Evolutionary conservation across 2,113 vertebrate species (phyloP).

Genomic region (Brachyhypopomus gauderio): DNA sequence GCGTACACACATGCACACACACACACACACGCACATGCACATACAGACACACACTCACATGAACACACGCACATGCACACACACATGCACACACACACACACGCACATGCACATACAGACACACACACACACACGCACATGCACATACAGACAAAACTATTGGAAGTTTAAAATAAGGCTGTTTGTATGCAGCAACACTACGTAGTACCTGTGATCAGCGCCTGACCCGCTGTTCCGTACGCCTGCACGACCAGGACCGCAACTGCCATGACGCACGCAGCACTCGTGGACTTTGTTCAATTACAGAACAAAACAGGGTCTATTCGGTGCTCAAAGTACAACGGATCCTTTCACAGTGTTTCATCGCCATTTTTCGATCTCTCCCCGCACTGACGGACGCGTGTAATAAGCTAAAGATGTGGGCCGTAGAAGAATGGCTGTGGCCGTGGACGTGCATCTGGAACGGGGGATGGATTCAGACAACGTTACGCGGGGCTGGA

Average conservation of each 20-base stretch:
- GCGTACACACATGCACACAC: too few relatives aligned
- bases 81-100: too few relatives aligned
- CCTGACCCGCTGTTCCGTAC: slow-evolving; percentile 17
- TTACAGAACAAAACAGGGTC: neutral
- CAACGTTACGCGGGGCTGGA: slow-evolving; percentile 29
- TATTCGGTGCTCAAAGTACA: neutral
- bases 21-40: too few relatives aligned
- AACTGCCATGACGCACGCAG: neutral
- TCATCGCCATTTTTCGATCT: neutral
- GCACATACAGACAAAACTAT: neutral
- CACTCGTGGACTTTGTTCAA: neutral
- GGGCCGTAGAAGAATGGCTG: slow-evolving; percentile 5
- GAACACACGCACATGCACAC: too few relatives aligned
- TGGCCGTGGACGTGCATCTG: neutral
- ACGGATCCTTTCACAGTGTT: neutral
- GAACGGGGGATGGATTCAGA: slow-evolving; percentile 55
- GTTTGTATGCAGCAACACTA: neutral
- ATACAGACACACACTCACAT: too few relatives aligned
- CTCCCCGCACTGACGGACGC: neutral
- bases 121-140: too few relatives aligned
- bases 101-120: too few relatives aligned
- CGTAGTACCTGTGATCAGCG: neutral
- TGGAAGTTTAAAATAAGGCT: neutral
- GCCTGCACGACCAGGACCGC: slow-evolving; percentile 42
- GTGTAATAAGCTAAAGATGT: slow-evolving; percentile 24